Percentiles rank a stretch among this genome's conserved stretches.
Conservation (phyloP, 2,113 vertebrate species). For the Bujurquina vittata region DNA sequence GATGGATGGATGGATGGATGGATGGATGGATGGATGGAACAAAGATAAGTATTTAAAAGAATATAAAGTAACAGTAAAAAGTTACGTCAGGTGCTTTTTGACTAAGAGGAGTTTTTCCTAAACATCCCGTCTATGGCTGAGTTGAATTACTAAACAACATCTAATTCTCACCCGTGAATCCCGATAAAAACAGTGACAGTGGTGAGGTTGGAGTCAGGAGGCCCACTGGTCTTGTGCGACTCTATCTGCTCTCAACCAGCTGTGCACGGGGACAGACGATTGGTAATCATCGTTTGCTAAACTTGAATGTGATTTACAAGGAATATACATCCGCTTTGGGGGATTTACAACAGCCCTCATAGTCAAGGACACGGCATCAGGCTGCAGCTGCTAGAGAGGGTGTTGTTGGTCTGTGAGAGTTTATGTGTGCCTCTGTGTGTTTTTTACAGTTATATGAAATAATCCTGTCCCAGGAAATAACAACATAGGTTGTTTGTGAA, state of each 20-base stretch:
- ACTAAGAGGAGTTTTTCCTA: not conserved
- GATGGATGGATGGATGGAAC: not conserved
- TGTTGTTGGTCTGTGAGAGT: not conserved
- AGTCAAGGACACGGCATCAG: slow-evolving; percentile 16
- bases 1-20: too few species aligned
- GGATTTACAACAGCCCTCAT: slow-evolving; percentile 20
- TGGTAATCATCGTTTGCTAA: slow-evolving; percentile 10
- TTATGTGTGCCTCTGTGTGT: not conserved
- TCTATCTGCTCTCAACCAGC: not conserved
- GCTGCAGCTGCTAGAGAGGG: not conserved
- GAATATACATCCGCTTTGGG: slow-evolving; percentile 2
- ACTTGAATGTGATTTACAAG: not conserved
- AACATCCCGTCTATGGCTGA: slow-evolving; percentile 13
- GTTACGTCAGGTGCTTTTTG: slow-evolving; percentile 4
- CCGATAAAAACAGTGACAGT: slow-evolving; percentile 11
- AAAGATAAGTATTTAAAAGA: not conserved
- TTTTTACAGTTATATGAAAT: not conserved
- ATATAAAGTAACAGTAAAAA: slow-evolving; percentile 7
- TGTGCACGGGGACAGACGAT: not conserved
- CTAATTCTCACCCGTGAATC: slow-evolving; percentile 19
- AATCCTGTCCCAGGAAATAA: not conserved
- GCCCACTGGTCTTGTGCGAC: not conserved
- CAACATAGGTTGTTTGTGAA: slow-evolving; percentile 7
- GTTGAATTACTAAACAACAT: slow-evolving; percentile 12
- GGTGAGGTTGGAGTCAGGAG: not conserved